Conservation (phyloP, 2,888 invertebrate genomes). For the Agonopterix heracliana region DNA sequence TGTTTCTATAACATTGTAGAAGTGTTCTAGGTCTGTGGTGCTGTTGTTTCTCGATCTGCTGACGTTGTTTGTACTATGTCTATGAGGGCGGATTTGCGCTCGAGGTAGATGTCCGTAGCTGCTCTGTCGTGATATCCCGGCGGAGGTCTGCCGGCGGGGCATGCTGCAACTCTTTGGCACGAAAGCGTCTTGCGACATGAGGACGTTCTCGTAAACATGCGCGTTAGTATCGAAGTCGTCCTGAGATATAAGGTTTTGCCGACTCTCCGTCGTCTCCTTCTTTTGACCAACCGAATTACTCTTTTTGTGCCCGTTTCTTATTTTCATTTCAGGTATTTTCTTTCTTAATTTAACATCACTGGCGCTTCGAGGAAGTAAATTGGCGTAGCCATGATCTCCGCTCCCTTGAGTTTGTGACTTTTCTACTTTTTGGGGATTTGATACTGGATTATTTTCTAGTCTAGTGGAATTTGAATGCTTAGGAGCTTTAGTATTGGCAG, state of each 20-base stretch:
- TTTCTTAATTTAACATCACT: conserved; percentile 64
- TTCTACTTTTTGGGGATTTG: conserved; percentile 39
- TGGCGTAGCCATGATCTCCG: conserved; percentile 52
- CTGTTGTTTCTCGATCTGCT: conserved; percentile 45
- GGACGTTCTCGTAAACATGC: conserved; percentile 67
- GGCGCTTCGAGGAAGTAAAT: conserved; percentile 58
- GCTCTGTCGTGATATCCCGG: conserved; percentile 53
- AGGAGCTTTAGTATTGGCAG: conserved; percentile 36
- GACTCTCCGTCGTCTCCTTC: conserved; percentile 64
- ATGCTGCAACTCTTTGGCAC: conserved; percentile 65
- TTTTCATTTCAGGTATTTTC: conserved; percentile 44
- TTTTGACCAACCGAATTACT: conserved; percentile 66
- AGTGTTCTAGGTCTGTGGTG: conserved; percentile 51
- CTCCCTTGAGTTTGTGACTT: conserved; percentile 34
- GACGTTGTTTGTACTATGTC: conserved; percentile 51
- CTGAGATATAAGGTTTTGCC: conserved; percentile 62
- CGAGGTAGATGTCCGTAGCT: conserved; percentile 61
- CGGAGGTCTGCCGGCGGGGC: conserved; percentile 58
- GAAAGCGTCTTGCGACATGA: conserved; percentile 45
- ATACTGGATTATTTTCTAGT: conserved; percentile 25
- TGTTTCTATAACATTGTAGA: conserved; percentile 60
- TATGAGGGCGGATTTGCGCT: conserved; percentile 48
- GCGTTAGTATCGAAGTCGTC: conserved; percentile 51
- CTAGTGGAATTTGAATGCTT: conserved; percentile 50
- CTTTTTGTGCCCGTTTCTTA: conserved; percentile 55